Conservation (phyloP, 2,113 vertebrate genomes). For the Engystomops pustulosus region DNA sequence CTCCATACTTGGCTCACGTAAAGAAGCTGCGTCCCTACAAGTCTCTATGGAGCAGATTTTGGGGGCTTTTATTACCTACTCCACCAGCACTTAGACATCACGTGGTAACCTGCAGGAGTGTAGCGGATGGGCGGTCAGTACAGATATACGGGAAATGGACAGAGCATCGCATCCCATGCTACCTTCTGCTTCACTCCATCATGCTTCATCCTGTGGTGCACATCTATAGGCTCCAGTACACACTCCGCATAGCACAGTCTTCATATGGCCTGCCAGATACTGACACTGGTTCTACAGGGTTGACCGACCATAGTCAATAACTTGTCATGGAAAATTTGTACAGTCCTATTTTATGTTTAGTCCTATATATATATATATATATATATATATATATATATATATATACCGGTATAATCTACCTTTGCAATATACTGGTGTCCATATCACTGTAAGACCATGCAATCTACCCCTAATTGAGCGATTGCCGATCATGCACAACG, state of each 20-base stretch:
- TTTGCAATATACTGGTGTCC: not conserved
- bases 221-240: too few relatives aligned
- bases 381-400: not conserved
- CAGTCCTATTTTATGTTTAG: not conserved
- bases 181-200: not conserved
- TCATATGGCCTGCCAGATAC: not conserved
- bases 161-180: not conserved
- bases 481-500: too few relatives aligned
- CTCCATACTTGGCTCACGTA: not conserved
- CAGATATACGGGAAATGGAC: not conserved
- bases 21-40: not conserved
- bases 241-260: not conserved
- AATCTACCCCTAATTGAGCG: too few relatives aligned
- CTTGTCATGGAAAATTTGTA: not conserved
- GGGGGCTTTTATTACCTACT: slow-evolving; percentile 1
- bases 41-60: not conserved
- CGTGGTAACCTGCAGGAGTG: not conserved
- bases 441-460: not conserved
- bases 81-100: slow-evolving; percentile 5
- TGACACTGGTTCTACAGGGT: not conserved
- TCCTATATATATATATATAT: not conserved
- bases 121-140: not conserved
- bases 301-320: not conserved
- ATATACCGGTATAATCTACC: too few relatives aligned
- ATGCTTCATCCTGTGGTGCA: not conserved